Conservation (phyloP, 2,888 invertebrate genomes). For the Hydropsyche betteni region DNA sequence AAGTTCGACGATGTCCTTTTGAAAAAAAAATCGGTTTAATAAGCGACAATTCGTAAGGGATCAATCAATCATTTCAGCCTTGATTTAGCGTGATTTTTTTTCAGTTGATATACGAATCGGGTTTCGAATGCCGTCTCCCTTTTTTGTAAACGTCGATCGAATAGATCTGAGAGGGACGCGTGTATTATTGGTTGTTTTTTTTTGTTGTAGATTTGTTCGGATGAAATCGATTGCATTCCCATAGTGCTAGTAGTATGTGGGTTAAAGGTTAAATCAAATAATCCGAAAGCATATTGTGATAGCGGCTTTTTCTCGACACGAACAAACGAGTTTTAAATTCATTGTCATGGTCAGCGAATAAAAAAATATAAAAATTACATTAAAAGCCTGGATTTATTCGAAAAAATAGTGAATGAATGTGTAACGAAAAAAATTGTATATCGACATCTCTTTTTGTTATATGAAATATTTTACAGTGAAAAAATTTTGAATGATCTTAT, state of each 20-base stretch:
- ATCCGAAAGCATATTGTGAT: conserved; percentile 47
- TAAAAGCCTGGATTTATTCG: too few relatives aligned
- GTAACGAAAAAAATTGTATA: too few relatives aligned
- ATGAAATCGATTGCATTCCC: conserved; percentile 41
- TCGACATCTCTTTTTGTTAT: too few relatives aligned
- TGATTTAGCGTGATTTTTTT: neutral
- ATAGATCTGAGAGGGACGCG: conserved; percentile 34
- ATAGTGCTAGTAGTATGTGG: conserved; percentile 43
- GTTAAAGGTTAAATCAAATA: conserved; percentile 51
- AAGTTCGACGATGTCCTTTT: conserved; percentile 37
- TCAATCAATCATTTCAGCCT: conserved; percentile 51
- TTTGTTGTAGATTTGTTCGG: neutral
- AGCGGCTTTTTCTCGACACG: conserved; percentile 33
- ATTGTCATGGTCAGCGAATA: conserved; percentile 24
- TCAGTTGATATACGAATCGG: too few relatives aligned
- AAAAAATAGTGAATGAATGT: too few relatives aligned
- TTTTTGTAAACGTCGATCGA: neutral
- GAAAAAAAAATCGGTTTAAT: conserved; percentile 48
- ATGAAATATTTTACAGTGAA: too few relatives aligned
- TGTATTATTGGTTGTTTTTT: conserved; percentile 3
- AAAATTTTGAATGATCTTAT: too few relatives aligned
- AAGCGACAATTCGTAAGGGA: conserved; percentile 49
- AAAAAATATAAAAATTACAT: neutral
- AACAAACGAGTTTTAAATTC: conserved; percentile 49
- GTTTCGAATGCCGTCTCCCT: neutral